Conservation (phyloP, 2,888 invertebrate genomes). For the Thymelicus acteon region DNA sequence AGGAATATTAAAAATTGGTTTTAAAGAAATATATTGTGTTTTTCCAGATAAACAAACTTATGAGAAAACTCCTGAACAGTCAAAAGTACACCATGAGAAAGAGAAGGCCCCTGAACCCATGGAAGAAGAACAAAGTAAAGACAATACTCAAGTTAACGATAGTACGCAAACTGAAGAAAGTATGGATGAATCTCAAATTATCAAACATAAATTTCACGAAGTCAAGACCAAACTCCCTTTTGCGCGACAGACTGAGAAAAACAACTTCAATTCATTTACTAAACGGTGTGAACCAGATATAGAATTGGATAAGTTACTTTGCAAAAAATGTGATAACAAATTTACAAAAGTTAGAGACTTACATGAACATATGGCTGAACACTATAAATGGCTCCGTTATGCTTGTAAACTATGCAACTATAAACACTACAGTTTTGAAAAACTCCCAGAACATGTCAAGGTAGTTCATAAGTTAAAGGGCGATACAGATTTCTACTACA, state of each 20-base stretch:
- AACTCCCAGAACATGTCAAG: conserved; percentile 87
- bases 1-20: background rate
- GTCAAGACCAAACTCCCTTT: conserved; percentile 59
- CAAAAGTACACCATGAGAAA: conserved; percentile 30
- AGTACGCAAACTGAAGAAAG: conserved; percentile 8
- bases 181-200: conserved; percentile 17
- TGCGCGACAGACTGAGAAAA: conserved; percentile 69
- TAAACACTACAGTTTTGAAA: conserved; percentile 87
- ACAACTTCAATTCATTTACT: conserved; percentile 68
- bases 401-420: conserved; percentile 90
- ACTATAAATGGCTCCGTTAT: conserved; percentile 90
- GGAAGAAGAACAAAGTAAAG: conserved; percentile 17
- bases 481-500: conserved; percentile 79
- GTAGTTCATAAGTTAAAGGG: conserved; percentile 86
- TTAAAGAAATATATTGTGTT: conserved; percentile 13
- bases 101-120: background rate
- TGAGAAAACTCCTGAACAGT: conserved; percentile 33
- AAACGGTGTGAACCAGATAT: conserved; percentile 69
- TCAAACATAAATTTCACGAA: conserved; percentile 34
- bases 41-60: conserved; percentile 37
- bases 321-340: conserved; percentile 81
- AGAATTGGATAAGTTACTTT: conserved; percentile 70
- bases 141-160: background rate
- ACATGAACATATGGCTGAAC: conserved; percentile 86
- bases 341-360: conserved; percentile 80